Evolutionary conservation across 2,797 vertebrate genomes (phyloP).

Genomic region (Scleropages formosus): DNA sequence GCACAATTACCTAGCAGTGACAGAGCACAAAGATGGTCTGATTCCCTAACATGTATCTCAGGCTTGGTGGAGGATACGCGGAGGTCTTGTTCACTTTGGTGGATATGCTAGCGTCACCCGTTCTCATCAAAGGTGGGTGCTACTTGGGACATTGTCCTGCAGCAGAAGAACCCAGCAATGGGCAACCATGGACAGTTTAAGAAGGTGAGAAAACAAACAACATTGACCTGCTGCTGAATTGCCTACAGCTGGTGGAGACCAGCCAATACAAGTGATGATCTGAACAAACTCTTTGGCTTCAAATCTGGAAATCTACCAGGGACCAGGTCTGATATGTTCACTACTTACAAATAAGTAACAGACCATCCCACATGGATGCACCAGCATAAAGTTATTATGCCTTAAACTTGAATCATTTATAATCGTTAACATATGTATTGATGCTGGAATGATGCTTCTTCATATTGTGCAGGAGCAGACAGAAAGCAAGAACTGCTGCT

Average conservation of each 20-base stretch:
- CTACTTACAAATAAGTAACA: background rate
- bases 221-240: background rate
- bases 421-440: no score
- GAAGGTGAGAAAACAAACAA: conserved; percentile 28
- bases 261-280: background rate
- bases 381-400: no score
- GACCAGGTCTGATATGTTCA: background rate
- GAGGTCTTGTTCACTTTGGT: background rate
- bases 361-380: no score
- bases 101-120: background rate
- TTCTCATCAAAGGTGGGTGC: background rate
- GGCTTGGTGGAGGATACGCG: background rate
- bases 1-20: conserved; percentile 20
- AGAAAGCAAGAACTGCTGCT: no score
- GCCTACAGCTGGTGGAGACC: conserved; percentile 5
- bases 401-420: no score
- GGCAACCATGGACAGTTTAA: conserved; percentile 30
- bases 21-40: background rate
- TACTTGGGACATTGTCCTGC: background rate
- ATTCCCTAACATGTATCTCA: background rate
- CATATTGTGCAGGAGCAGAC: no score
- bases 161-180: conserved; percentile 21
- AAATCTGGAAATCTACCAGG: no score
- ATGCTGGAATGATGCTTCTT: no score
- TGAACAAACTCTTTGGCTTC: no score